Base-by-base conservation (phyloP, 2,113 vertebrate species). In the Rhabdomys dilectus region DNA sequence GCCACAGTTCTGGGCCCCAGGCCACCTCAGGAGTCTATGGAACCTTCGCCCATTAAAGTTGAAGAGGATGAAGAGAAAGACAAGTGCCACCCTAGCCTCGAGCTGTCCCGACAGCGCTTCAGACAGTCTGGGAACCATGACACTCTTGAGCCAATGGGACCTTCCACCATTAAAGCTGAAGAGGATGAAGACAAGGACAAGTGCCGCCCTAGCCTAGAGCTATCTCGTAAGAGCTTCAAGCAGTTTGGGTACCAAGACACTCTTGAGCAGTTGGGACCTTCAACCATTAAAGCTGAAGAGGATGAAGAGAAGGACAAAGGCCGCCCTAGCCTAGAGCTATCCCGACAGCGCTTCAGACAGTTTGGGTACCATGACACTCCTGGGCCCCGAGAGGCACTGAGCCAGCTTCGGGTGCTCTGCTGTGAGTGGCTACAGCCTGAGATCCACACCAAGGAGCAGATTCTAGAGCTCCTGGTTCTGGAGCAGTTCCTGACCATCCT, bases 401-500 rank as follows among this genome's bases (percentile, higher is more conserved):
- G 96, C 96, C 98, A 97, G 56, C 97, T 98, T 29, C 95, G 97
- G 10, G 95, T 97, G 45, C 98, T 98, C 39, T 98, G 97, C 95
- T 97, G 95, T n/a, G 96, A 98, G 93, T 98, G 98, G 98, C 97
- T 98, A 93, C n/a, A 96, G 73, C 98, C 98, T 0, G 98, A 98
- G 85, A 88, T 97, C 48, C 94, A 96, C 95, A 98, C 97, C 70
- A 98, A 97, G 86, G 97, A 97, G 91, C 97, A 98, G 92, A 97
- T 98, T 64, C 92, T 98, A 80, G 98, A 98, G 81, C 91, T 98
- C 82, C 94, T 98, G 91, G 97, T 97, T 70, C 95, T 98, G n/a
- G 97, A 97, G 97, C 98, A 98, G 94, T 98, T 97, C 93, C 92
- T 98, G 81, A 97, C 92, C 92, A 98, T 98, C 96, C 97, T 98